Evolutionary conservation across 2,113 vertebrate species (phyloP), one percentile per base, ranked within the genome.

Genomic region (Psammodynastes pulverulentus): DNA sequence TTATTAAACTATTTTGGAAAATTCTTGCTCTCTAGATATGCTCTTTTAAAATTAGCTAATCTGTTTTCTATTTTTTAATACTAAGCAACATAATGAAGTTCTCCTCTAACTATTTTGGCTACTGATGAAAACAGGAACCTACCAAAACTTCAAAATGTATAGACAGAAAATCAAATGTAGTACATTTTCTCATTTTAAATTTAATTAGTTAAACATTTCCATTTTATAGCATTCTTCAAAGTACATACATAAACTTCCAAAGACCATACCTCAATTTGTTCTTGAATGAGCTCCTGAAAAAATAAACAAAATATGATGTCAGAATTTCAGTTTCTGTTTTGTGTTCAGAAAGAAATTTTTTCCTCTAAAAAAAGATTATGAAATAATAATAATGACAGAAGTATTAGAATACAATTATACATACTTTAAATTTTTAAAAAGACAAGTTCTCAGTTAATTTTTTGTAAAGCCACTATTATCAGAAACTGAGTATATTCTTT

Each of bases 231-330:
- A 48, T 51, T 58, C 56, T 52, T n/a, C 39, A 23, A 72, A 39
- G 23, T 45, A n/a, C 7, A 89, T 26, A 79, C 48, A 90, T 17
- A 5, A 67, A 21, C 7, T 53, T 91, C 0, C 91, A 89, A 93
- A 96, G 13, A 79, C 84, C 97, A 98, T 94, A 99, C 99, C 98
- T 99, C 98, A 94, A 98, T 97, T 97, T 99, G 98, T 96, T 99
- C 99, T 96, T 95, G 98, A 95, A 99, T 97, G 94, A 99, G 98
- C 91, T 99, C 99, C 99, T 99, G 94, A 17, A 97, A 97, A 97
- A 96, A 95, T 34, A 46, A 23, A 93, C 26, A 93, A 85, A 10
- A 26, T 21, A 58, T 9, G 52, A 62, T 62, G 12, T 88, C 17
- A 88, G 17, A 23, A 23, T 53, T 53, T 34, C 29, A 39, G 17